phyloP scores from a whole-genome alignment of 2,888 invertebrate species.

The Amiota mariae region DNA sequence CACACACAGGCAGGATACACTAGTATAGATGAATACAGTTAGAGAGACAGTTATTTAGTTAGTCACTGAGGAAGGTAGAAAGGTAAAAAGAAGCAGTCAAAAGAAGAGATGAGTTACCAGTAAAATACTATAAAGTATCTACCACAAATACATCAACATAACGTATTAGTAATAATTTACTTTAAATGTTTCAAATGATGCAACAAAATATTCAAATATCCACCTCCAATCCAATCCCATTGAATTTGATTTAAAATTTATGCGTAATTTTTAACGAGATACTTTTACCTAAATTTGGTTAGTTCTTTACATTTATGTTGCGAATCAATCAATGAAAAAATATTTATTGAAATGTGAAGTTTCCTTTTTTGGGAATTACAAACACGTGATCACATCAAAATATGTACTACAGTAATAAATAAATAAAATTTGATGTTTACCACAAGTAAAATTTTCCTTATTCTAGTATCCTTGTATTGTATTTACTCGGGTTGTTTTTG shows the following conservation, averaged over 20 bases:
- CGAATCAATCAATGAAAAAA: conserved; percentile 58
- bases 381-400: too few species aligned
- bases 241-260: conserved; percentile 50
- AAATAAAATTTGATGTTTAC: too few species aligned
- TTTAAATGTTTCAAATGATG: neutral
- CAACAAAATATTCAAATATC: neutral
- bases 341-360: conserved; percentile 43
- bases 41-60: too few species aligned
- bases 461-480: too few species aligned
- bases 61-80: too few species aligned
- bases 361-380: neutral
- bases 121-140: too few species aligned
- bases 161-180: conserved; percentile 11
- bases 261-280: conserved; percentile 46
- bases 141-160: neutral
- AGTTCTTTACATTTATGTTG: conserved; percentile 55
- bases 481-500: neutral
- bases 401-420: too few species aligned
- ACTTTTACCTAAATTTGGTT: conserved; percentile 39
- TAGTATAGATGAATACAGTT: too few species aligned
- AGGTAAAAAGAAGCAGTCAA: too few species aligned
- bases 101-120: too few species aligned
- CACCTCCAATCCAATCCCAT: conserved; percentile 35
- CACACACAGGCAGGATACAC: conserved; percentile 8
- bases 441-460: too few species aligned